phyloP scores from a whole-genome alignment of 1,140 invertebrate genomes.

The Nymphalis io region DNA sequence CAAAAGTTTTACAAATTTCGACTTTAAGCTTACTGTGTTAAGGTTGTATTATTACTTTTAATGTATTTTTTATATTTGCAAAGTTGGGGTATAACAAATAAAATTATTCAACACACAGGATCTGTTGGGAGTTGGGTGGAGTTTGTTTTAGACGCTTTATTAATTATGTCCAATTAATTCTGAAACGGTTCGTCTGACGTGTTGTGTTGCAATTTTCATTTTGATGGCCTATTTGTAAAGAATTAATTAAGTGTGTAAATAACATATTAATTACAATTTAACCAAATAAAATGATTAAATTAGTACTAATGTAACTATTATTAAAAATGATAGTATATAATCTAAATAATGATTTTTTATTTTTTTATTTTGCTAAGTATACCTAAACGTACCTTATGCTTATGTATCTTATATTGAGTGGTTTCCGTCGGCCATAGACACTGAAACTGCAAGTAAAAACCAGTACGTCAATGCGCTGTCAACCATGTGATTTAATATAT shows the following conservation, averaged over 20 bases:
- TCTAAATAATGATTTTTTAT: too few species aligned
- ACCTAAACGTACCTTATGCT: too few species aligned
- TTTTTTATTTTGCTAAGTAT: too few species aligned
- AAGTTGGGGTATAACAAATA: conserved; percentile 60
- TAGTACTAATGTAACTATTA: too few species aligned
- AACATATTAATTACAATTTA: conserved; percentile 40
- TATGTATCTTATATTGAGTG: too few species aligned
- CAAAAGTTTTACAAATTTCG: conserved; percentile 29
- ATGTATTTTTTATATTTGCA: conserved; percentile 16
- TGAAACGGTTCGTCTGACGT: conserved; percentile 64
- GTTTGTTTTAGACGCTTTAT: conserved; percentile 77
- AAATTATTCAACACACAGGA: conserved; percentile 65
- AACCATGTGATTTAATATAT: too few species aligned
- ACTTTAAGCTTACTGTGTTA: conserved; percentile 43
- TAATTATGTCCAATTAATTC: conserved; percentile 80
- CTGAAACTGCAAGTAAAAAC: too few species aligned
- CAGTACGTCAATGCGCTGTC: too few species aligned
- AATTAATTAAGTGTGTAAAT: conserved; percentile 43
- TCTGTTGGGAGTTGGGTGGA: conserved; percentile 71
- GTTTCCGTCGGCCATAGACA: too few species aligned
- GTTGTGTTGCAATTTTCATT: conserved; percentile 58
- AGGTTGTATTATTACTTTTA: conserved; percentile 20
- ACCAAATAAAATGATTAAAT: neutral
- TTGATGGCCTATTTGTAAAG: conserved; percentile 49
- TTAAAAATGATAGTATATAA: too few species aligned